Evolutionary conservation across 2,113 vertebrate genomes (phyloP).

Genomic region (Rattus rattus): DNA sequence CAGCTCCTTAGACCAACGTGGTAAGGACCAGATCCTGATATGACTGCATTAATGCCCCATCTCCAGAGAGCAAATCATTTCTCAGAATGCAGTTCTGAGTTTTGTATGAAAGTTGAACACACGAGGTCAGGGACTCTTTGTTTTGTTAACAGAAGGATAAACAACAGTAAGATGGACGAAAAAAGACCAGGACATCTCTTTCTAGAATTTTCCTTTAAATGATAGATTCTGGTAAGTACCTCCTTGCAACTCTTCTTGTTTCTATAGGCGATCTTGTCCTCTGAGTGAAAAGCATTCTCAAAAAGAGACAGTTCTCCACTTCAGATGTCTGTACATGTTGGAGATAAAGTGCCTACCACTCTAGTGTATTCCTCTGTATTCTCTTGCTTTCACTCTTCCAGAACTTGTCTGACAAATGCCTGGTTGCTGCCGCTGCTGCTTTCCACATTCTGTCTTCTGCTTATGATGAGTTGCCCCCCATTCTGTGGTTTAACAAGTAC

Average conservation of each 20-base stretch:
- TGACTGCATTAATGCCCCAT: neutral
- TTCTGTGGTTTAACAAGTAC: neutral
- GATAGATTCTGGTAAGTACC: neutral
- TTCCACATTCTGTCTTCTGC: neutral
- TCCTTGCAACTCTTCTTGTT: neutral
- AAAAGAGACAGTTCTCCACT: neutral
- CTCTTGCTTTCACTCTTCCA: conserved; percentile 12
- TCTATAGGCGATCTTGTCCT: neutral
- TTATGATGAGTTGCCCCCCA: neutral
- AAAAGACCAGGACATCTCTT: neutral
- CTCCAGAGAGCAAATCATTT: neutral
- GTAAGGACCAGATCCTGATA: neutral
- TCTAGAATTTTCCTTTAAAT: neutral
- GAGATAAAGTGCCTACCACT: neutral
- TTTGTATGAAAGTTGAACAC: neutral
- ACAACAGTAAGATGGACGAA: neutral
- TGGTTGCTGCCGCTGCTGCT: neutral
- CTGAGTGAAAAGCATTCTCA: neutral
- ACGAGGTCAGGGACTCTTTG: neutral
- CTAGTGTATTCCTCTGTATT: neutral
- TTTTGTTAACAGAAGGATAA: neutral
- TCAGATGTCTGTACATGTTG: neutral
- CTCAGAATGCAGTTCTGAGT: neutral
- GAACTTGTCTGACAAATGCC: neutral
- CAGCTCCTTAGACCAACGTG: neutral